phyloP scores from a whole-genome alignment of 2,888 invertebrate species.

The Lissocephala sabroskyi region DNA sequence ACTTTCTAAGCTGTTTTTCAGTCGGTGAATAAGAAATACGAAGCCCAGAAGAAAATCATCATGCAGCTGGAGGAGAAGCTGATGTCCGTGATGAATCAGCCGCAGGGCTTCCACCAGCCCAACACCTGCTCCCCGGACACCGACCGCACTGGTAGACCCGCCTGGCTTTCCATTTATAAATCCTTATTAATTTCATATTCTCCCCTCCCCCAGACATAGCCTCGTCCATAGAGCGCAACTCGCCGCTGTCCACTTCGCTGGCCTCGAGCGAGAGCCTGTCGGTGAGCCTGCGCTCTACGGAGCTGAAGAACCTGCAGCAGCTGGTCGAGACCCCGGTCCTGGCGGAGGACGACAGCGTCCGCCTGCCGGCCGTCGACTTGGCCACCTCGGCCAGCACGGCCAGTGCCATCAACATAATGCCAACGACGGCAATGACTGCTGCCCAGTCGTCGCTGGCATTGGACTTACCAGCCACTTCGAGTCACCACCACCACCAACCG shows the following conservation, averaged over 20 bases:
- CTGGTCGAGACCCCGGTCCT: conserved; percentile 64
- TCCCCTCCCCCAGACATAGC: conserved; percentile 70
- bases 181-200: background rate
- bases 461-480: conserved; percentile 44
- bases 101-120: conserved; percentile 58
- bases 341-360: conserved; percentile 53
- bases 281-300: conserved; percentile 73
- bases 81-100: conserved; percentile 74
- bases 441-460: conserved; percentile 27
- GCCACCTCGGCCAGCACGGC: conserved; percentile 67
- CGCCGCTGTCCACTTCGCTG: conserved; percentile 77
- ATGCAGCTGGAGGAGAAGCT: conserved; percentile 75
- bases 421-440: conserved; percentile 11
- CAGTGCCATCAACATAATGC: conserved; percentile 46
- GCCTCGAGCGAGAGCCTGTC: conserved; percentile 75
- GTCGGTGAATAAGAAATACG: conserved; percentile 77
- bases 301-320: conserved; percentile 77
- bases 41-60: conserved; percentile 75
- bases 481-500: conserved; percentile 43
- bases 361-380: conserved; percentile 54
- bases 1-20: conserved; percentile 35
- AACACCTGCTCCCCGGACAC: conserved; percentile 70
- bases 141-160: conserved; percentile 67
- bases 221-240: conserved; percentile 75
- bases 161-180: too few relatives aligned